phyloP scores from a whole-genome alignment of 2,113 vertebrate genomes.

The Passer domesticus region DNA sequence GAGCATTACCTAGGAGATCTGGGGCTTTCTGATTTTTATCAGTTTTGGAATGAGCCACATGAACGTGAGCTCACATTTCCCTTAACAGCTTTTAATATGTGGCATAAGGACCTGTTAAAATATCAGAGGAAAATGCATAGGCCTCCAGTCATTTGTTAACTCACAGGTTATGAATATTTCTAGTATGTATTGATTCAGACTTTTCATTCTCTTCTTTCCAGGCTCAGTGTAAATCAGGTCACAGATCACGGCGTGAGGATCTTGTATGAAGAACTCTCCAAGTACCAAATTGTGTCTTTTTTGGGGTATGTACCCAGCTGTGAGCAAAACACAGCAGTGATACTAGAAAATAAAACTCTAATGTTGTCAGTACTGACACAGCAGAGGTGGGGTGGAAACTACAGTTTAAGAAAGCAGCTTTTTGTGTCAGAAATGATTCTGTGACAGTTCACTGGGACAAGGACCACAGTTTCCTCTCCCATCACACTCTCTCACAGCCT shows the following conservation, averaged over 20 bases:
- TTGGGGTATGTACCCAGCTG: constrained; percentile 81
- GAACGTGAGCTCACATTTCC: neutral
- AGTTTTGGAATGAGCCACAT: neutral
- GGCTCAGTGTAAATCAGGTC: constrained; percentile 90
- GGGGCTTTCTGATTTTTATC: neutral
- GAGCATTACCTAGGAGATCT: neutral
- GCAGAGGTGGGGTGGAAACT: neutral
- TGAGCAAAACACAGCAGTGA: neutral
- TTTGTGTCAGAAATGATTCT: neutral
- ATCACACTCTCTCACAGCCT: neutral
- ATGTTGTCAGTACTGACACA: neutral
- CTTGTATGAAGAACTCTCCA: constrained; percentile 88
- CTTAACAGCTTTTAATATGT: neutral
- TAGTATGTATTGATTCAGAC: neutral
- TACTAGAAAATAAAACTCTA: neutral
- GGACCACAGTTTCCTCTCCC: neutral
- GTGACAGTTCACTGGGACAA: neutral
- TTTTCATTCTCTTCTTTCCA: constrained; percentile 54
- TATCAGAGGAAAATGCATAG: neutral
- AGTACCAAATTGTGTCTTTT: constrained; percentile 81
- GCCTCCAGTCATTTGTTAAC: neutral
- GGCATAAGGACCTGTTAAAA: neutral
- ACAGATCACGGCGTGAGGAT: constrained; percentile 86
- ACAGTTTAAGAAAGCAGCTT: neutral
- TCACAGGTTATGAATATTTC: neutral